Conservation (phyloP, 2,888 invertebrate species). For the Hydrotaea cyrtoneurina region DNA sequence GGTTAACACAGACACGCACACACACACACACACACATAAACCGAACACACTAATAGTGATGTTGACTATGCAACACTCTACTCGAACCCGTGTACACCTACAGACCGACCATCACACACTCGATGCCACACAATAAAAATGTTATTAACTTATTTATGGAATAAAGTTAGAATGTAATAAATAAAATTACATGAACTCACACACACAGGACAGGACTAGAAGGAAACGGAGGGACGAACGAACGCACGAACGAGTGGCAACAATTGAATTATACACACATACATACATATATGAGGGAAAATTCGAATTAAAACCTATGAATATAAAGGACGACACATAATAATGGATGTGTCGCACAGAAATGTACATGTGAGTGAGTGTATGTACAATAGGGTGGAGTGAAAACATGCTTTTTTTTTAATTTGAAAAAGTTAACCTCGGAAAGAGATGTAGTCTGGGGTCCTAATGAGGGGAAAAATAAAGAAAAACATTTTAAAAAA, state of each 20-base stretch:
- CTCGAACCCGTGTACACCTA: not conserved
- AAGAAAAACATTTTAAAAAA: no score
- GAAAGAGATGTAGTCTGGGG: no score
- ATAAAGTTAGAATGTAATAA: not conserved
- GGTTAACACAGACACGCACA: not conserved
- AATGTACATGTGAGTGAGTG: not conserved
- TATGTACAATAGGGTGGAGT: no score
- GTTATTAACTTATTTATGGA: constrained; percentile 7
- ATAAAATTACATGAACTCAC: not conserved
- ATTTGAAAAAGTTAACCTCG: no score
- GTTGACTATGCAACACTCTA: not conserved
- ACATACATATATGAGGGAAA: no score
- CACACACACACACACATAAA: no score
- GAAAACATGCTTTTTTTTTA: no score
- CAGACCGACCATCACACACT: not conserved
- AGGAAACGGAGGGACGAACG: not conserved
- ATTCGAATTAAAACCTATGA: not conserved
- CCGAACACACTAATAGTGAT: not conserved
- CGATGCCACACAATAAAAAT: not conserved
- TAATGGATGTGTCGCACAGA: not conserved
- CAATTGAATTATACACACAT: not conserved
- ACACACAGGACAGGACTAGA: not conserved
- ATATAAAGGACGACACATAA: not conserved
- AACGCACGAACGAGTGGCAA: not conserved
- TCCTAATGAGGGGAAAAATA: no score